Conservation (phyloP, 2,888 invertebrate species). For the Macrophya annulata region DNA sequence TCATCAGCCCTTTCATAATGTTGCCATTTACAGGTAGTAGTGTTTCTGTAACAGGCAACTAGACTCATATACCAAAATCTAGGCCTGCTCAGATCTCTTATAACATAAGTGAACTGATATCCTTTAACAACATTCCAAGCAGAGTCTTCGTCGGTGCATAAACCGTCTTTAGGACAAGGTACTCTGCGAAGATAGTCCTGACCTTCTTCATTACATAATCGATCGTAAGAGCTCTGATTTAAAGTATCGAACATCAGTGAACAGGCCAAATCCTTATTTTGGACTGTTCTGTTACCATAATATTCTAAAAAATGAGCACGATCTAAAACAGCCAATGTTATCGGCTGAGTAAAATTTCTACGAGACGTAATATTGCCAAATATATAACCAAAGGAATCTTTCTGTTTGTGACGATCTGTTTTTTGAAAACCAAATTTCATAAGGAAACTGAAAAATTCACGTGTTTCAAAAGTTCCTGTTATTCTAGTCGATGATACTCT, state of each 20-base stretch:
- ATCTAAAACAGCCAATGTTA: slow-evolving; percentile 95
- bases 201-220: slow-evolving; percentile 89
- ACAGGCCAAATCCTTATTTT: slow-evolving; percentile 89
- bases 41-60: slow-evolving; percentile 94
- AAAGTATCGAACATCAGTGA: slow-evolving; percentile 93
- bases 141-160: slow-evolving; percentile 94
- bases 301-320: slow-evolving; percentile 94
- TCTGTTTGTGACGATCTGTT: slow-evolving; percentile 92
- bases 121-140: slow-evolving; percentile 92
- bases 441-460: slow-evolving; percentile 94
- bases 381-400: slow-evolving; percentile 95
- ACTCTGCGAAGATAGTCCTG: slow-evolving; percentile 90
- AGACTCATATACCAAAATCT: slow-evolving; percentile 98
- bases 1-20: slow-evolving; percentile 84
- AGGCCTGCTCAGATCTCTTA: slow-evolving; percentile 94
- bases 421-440: slow-evolving; percentile 98
- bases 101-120: slow-evolving; percentile 96
- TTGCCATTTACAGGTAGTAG: slow-evolving; percentile 91
- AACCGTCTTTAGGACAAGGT: slow-evolving; percentile 88
- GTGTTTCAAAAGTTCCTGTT: slow-evolving; percentile 84
- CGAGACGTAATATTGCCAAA: slow-evolving; percentile 96
- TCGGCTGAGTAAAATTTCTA: slow-evolving; percentile 84
- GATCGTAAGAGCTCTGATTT: slow-evolving; percentile 91
- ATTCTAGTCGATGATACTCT: slow-evolving; percentile 80
- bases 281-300: slow-evolving; percentile 89